Percentiles rank a stretch among this genome's conserved stretches.
phyloP scores from a whole-genome alignment of 2,797 vertebrate species.

The Anolis apletophallus region DNA sequence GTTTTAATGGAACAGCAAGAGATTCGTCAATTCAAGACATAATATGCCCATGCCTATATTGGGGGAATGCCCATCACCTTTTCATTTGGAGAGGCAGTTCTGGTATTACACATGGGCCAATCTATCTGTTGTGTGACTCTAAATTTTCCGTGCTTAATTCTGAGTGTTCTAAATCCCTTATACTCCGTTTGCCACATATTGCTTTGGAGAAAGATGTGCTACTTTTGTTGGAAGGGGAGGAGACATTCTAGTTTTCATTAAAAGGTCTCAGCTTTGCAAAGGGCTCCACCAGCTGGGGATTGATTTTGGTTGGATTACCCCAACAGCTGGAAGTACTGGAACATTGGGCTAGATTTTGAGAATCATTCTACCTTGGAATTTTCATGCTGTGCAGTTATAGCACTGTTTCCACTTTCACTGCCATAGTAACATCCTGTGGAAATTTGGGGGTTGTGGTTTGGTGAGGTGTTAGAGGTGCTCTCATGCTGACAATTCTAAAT shows the following conservation, averaged over 20 bases:
- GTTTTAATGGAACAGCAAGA: constrained; percentile 27
- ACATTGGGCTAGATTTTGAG: too few species aligned
- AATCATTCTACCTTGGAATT: too few species aligned
- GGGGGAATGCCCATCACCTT: constrained; percentile 6
- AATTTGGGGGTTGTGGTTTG: too few species aligned
- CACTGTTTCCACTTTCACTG: too few species aligned
- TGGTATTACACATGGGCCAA: constrained; percentile 28
- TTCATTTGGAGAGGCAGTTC: neutral
- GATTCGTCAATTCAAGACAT: constrained; percentile 16
- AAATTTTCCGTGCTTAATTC: neutral
- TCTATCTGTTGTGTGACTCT: constrained; percentile 38
- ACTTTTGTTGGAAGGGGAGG: neutral
- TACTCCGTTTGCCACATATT: neutral
- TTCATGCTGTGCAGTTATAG: too few species aligned
- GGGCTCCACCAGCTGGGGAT: neutral
- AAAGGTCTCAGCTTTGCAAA: neutral
- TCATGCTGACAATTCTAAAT: too few species aligned
- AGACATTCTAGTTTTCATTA: neutral
- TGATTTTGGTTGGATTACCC: neutral
- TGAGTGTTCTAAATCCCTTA: neutral
- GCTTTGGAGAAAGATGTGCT: neutral
- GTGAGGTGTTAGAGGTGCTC: too few species aligned
- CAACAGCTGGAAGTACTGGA: neutral
- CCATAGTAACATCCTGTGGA: too few species aligned
- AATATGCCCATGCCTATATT: neutral